Conservation (phyloP, 2,113 vertebrate genomes). For the Alouatta palliata region DNA sequence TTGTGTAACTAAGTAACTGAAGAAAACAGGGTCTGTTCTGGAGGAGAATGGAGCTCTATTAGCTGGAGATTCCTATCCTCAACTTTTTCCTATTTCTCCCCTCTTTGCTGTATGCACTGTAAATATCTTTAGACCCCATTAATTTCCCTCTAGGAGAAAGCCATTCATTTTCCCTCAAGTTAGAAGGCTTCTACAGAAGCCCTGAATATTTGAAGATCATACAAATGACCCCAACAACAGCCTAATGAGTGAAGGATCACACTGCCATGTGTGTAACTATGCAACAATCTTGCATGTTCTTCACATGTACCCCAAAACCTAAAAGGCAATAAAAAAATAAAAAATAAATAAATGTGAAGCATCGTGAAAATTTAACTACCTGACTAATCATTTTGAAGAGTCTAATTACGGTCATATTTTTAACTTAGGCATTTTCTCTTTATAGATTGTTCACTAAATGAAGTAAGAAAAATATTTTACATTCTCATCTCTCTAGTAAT, state of each 20-base stretch:
- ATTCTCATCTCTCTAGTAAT: neutral
- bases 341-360: neutral
- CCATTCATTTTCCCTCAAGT: neutral
- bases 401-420: neutral
- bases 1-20: neutral
- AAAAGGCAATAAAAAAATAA: neutral
- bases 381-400: neutral
- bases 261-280: too few species aligned
- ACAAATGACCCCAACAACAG: neutral
- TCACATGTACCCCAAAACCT: too few species aligned
- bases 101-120: neutral
- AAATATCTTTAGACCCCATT: neutral
- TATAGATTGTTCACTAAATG: neutral
- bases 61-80: neutral
- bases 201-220: neutral
- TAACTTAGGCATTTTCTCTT: neutral
- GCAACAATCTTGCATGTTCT: too few species aligned
- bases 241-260: neutral
- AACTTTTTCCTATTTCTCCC: neutral
- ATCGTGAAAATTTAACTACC: neutral
- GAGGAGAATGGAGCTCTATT: neutral
- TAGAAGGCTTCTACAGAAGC: neutral
- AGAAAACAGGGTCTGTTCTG: neutral
- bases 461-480: slow-evolving; percentile 16
- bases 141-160: neutral